phyloP scores from a whole-genome alignment of 2,888 invertebrate genomes.

The Ferrisia virgata region DNA sequence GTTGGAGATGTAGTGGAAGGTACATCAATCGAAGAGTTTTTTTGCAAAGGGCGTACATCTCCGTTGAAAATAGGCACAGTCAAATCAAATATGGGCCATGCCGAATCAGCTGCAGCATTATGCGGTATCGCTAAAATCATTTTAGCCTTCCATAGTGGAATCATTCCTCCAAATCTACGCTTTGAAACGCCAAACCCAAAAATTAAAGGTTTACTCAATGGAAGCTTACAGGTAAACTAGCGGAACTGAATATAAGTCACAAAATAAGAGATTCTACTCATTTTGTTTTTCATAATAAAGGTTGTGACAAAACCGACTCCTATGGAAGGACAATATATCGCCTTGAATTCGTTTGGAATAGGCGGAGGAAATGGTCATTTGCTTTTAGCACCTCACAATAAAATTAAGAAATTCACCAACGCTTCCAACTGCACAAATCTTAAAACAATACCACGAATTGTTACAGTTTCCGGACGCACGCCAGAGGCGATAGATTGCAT shows the following conservation, averaged over 20 bases:
- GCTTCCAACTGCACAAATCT: conserved; percentile 61
- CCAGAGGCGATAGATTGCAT: conserved; percentile 68
- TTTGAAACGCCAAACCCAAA: conserved; percentile 49
- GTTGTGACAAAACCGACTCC: conserved; percentile 71
- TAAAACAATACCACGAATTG: conserved; percentile 66
- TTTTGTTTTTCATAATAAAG: conserved; percentile 50
- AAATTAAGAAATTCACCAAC: conserved; percentile 62
- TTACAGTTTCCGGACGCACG: conserved; percentile 74
- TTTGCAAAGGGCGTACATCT: conserved; percentile 43
- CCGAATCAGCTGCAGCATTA: conserved; percentile 56
- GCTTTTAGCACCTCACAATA: conserved; percentile 62
- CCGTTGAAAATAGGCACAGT: conserved; percentile 61
- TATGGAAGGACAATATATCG: conserved; percentile 72
- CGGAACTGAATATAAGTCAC: no score
- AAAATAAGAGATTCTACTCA: no score
- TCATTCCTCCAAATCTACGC: conserved; percentile 51
- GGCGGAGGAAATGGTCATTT: conserved; percentile 83
- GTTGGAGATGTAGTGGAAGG: conserved; percentile 52
- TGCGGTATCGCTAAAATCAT: conserved; percentile 56
- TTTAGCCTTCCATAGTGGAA: conserved; percentile 50
- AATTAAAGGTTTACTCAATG: conserved; percentile 48
- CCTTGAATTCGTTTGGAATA: conserved; percentile 89
- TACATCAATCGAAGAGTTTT: conserved; percentile 47
- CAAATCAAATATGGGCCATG: conserved; percentile 63
- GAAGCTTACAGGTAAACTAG: conserved; percentile 50